These are phyloP conservation scores for Sebastes hubbsi DNA, from an alignment of 2,797 vertebrate genomes.

Conservation along the genomic window DNA sequence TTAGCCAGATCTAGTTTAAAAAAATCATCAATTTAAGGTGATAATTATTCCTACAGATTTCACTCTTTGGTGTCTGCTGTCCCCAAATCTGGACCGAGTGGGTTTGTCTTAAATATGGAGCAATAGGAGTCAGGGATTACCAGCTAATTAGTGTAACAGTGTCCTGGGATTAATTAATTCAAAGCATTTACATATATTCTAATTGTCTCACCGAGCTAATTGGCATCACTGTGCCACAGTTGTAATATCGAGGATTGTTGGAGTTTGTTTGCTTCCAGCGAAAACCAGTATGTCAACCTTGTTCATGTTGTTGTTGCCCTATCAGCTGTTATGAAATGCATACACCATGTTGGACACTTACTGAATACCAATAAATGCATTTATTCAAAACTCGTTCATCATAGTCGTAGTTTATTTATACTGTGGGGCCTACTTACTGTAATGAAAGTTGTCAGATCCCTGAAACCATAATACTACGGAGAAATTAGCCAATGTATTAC, in stretches of 20 bases:
- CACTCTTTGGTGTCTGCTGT: constrained; percentile 56
- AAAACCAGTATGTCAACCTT: constrained; percentile 20
- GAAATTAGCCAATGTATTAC: background rate
- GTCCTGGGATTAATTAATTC: constrained; percentile 79
- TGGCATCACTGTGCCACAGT: constrained; percentile 48
- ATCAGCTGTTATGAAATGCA: constrained; percentile 6
- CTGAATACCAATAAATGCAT: background rate
- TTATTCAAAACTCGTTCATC: background rate
- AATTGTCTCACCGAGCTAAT: constrained; percentile 70
- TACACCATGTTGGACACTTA: background rate
- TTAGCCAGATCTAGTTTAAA: constrained; percentile 53
- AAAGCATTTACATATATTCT: constrained; percentile 75
- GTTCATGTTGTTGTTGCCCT: constrained; percentile 22
- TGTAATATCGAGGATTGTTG: constrained; percentile 17
- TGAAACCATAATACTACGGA: background rate
- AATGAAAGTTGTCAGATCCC: background rate
- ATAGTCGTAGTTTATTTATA: background rate
- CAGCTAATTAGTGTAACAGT: constrained; percentile 72
- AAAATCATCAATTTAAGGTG: constrained; percentile 55
- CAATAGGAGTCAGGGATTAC: constrained; percentile 73
- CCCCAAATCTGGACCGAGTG: constrained; percentile 68
- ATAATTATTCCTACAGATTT: constrained; percentile 71
- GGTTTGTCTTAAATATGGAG: constrained; percentile 75
- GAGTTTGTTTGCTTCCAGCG: constrained; percentile 57
- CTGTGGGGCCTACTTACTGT: background rate